A percentile compares a stretch with the other conserved stretches of the same genome.
phyloP scores from a whole-genome alignment of 2,888 invertebrate species.

The Cheiracanthium punctorium region DNA sequence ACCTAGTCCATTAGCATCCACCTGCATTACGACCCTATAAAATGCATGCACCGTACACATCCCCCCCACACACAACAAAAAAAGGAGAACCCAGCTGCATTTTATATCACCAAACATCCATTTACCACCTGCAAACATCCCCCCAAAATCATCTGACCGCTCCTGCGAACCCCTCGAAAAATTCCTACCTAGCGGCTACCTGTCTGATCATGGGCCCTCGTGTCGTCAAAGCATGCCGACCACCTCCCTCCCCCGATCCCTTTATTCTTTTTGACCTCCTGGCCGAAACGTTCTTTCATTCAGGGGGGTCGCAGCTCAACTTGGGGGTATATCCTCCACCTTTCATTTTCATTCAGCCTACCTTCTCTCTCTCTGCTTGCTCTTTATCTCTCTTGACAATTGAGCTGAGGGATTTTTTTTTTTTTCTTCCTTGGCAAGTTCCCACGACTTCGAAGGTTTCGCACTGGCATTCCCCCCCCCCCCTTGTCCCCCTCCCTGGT shows the following conservation, averaged over 20 bases:
- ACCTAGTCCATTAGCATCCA: too few relatives aligned
- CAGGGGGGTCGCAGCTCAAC: not conserved
- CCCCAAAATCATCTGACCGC: not conserved
- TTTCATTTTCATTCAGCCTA: constrained; percentile 38
- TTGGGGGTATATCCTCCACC: constrained; percentile 36
- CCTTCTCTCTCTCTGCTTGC: constrained; percentile 25
- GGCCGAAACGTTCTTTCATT: constrained; percentile 7
- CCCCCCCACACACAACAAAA: too few relatives aligned
- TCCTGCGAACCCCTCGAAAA: not conserved
- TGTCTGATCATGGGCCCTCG: constrained; percentile 31
- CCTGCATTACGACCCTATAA: not conserved
- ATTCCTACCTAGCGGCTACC: constrained; percentile 31
- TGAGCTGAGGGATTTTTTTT: constrained; percentile 40
- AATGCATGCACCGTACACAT: not conserved
- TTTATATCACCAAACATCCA: not conserved
- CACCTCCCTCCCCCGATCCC: constrained; percentile 3
- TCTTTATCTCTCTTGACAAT: constrained; percentile 23
- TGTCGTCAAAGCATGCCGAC: not conserved
- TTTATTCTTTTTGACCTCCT: constrained; percentile 14
- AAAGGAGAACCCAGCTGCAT: not conserved
- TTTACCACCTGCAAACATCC: constrained; percentile 6
- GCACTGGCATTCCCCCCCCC: not conserved
- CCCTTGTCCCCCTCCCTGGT: not conserved
- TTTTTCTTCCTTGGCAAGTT: constrained; percentile 56
- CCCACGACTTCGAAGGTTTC: constrained; percentile 55